phyloP scores from a whole-genome alignment of 2,888 invertebrate genomes.

The Hirtodrosophila histrioides region DNA sequence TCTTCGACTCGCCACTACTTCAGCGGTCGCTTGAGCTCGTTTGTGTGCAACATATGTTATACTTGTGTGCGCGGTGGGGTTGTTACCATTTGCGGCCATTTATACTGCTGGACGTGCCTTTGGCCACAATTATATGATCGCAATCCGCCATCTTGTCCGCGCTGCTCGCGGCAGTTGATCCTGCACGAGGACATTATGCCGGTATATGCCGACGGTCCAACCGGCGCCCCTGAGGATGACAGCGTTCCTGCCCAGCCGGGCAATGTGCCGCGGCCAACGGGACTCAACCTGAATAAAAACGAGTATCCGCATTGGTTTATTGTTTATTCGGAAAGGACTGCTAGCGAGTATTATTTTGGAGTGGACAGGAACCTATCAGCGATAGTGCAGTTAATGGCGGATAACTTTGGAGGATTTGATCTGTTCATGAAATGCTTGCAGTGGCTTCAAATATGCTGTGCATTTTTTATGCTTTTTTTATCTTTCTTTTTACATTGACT shows the following conservation, averaged over 20 bases:
- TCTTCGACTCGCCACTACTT: too few relatives aligned
- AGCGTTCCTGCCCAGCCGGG: slow-evolving; percentile 36
- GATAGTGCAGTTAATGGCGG: too few relatives aligned
- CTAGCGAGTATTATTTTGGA: too few relatives aligned
- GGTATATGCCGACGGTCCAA: slow-evolving; percentile 46
- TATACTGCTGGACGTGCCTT: slow-evolving; percentile 63
- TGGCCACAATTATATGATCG: slow-evolving; percentile 32
- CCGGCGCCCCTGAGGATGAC: not conserved
- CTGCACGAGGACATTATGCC: slow-evolving; percentile 63
- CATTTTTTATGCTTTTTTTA: too few relatives aligned
- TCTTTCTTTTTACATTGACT: too few relatives aligned
- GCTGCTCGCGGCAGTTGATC: slow-evolving; percentile 27
- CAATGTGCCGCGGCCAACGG: slow-evolving; percentile 51
- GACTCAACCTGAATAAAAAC: slow-evolving; percentile 22
- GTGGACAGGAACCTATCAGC: too few relatives aligned
- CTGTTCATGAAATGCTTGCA: too few relatives aligned
- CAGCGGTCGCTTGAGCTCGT: slow-evolving; percentile 6
- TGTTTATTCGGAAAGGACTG: not conserved
- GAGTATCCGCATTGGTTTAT: slow-evolving; percentile 40
- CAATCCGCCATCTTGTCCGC: slow-evolving; percentile 27
- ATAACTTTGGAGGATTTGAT: too few relatives aligned
- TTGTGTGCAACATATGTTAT: slow-evolving; percentile 39
- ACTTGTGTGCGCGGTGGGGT: slow-evolving; percentile 38
- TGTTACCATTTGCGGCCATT: slow-evolving; percentile 61
- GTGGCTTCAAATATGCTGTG: too few relatives aligned